phyloP scores from a whole-genome alignment of 2,797 vertebrate species.

The Florisuga fusca region DNA sequence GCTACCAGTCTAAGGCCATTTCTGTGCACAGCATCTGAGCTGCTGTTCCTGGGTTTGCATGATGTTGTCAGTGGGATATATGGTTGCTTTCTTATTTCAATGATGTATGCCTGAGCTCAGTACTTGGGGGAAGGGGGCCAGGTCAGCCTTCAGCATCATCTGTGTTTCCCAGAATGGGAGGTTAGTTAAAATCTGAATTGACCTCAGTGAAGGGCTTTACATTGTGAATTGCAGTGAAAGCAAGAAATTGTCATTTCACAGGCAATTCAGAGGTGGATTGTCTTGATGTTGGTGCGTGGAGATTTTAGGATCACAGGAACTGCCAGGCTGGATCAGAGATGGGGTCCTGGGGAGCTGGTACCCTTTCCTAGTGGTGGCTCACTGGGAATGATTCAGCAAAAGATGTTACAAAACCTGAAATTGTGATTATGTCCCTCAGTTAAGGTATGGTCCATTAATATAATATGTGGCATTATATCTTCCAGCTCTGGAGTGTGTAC shows the following conservation, averaged over 20 bases:
- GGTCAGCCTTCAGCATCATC: neutral
- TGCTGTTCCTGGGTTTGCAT: neutral
- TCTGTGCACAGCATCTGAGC: neutral
- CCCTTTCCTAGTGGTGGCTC: neutral
- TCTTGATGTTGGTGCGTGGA: neutral
- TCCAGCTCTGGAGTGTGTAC: neutral
- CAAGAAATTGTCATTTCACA: neutral
- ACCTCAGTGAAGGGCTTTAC: neutral
- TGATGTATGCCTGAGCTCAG: neutral
- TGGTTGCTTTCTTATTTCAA: neutral
- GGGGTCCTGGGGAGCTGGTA: neutral
- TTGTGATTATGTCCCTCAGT: neutral
- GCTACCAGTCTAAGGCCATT: neutral
- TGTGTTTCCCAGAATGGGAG: neutral
- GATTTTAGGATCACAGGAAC: neutral
- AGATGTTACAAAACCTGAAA: neutral
- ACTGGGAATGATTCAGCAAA: neutral
- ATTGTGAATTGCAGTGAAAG: neutral
- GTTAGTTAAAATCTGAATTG: neutral
- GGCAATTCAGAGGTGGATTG: neutral
- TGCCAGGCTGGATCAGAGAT: neutral
- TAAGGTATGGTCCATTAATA: neutral
- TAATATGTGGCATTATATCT: neutral
- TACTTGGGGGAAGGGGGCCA: neutral
- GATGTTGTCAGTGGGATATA: rapidly evolving